These are phyloP conservation scores for Holotrichia oblita DNA, from an alignment of 1,140 invertebrate genomes.

Conservation along the genomic window DNA sequence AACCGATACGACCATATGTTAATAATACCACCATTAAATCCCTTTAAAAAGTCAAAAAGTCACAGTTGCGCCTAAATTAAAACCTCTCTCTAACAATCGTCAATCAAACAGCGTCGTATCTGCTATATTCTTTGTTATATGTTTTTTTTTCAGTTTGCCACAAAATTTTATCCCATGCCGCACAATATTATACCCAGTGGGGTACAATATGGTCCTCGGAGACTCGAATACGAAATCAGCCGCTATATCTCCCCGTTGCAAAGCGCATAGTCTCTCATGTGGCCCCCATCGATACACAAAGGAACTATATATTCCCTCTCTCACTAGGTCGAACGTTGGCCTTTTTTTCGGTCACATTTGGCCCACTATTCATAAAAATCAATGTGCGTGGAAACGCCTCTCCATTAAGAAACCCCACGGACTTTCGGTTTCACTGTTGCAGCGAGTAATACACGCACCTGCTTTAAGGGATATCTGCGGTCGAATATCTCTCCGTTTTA, in stretches of 20 bases:
- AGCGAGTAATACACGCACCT: not conserved
- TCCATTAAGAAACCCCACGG: slow-evolving; percentile 18
- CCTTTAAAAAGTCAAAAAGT: slow-evolving; percentile 4
- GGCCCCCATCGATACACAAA: not conserved
- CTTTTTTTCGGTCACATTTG: slow-evolving; percentile 26
- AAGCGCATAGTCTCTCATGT: not conserved
- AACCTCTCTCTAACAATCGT: slow-evolving; percentile 12
- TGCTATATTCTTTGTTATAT: not conserved
- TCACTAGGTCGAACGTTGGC: not conserved
- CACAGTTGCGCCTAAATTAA: not conserved
- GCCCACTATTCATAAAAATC: slow-evolving; percentile 21
- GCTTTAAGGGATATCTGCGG: not conserved
- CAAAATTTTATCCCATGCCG: not conserved
- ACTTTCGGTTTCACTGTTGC: slow-evolving; percentile 8
- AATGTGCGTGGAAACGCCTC: slow-evolving; percentile 29
- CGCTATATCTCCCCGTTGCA: not conserved
- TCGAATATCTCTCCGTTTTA: not conserved
- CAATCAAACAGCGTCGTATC: slow-evolving; percentile 20
- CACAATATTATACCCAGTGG: slow-evolving; percentile 12
- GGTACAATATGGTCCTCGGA: not conserved
- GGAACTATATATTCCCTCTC: not conserved
- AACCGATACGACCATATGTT: slow-evolving; percentile 17
- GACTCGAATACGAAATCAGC: not conserved
- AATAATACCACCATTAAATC: not conserved
- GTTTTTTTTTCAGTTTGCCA: not conserved